A percentile compares a stretch with the other conserved stretches of the same genome.
Conservation (phyloP, 2,888 invertebrate species). For the Athetis lepigone region DNA sequence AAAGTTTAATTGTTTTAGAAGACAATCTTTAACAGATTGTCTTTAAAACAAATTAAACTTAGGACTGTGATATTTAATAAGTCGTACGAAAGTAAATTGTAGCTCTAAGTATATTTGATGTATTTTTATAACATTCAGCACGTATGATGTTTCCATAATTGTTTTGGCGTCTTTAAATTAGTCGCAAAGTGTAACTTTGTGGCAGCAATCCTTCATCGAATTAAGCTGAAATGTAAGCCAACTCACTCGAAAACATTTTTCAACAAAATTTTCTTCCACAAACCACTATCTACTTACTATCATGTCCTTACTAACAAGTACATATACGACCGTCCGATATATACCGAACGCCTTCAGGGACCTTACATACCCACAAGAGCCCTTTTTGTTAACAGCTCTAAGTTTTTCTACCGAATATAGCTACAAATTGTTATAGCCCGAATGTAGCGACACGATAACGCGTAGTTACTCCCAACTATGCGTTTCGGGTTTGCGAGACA, state of each 20-base stretch:
- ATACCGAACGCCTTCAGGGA: conserved; percentile 39
- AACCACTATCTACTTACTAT: conserved; percentile 24
- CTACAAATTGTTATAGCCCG: conserved; percentile 68
- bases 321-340: conserved; percentile 32
- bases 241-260: neutral
- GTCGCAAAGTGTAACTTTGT: too few relatives aligned
- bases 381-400: conserved; percentile 66
- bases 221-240: too few relatives aligned
- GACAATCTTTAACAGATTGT: too few relatives aligned
- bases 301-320: conserved; percentile 14
- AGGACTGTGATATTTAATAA: too few relatives aligned
- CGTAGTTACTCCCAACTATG: conserved; percentile 47
- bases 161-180: too few relatives aligned
- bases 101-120: too few relatives aligned
- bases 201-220: too few relatives aligned
- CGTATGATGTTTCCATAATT: too few relatives aligned
- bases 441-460: conserved; percentile 66
- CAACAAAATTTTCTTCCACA: neutral
- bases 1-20: too few relatives aligned
- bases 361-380: conserved; percentile 53
- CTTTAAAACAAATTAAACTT: too few relatives aligned
- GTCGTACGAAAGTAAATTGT: too few relatives aligned
- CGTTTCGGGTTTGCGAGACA: conserved; percentile 47
- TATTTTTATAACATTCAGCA: too few relatives aligned
- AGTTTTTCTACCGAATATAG: conserved; percentile 61